Percentiles rank a stretch among this genome's conserved stretches.
Conservation (phyloP, 1,140 invertebrate genomes). For the Scaptodrosophila lebanonensis region DNA sequence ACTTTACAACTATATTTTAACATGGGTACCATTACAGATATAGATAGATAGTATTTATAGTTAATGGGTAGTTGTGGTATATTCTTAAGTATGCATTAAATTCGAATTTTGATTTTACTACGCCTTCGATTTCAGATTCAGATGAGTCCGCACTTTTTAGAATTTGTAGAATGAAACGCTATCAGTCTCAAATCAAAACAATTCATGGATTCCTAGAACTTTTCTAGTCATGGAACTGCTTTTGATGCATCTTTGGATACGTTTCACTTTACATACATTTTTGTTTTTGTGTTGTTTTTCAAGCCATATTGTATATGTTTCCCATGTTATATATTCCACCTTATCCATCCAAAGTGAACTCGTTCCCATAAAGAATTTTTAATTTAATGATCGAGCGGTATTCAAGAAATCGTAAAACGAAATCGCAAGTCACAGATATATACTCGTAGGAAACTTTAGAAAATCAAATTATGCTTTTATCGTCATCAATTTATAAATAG, state of each 20-base stretch:
- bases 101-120: constrained; percentile 76
- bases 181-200: constrained; percentile 72
- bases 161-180: constrained; percentile 59
- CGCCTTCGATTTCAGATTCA: constrained; percentile 33
- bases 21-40: constrained; percentile 15
- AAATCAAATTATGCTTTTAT: constrained; percentile 68
- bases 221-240: constrained; percentile 47
- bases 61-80: constrained; percentile 25
- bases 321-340: too few relatives aligned
- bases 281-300: constrained; percentile 24
- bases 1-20: constrained; percentile 57
- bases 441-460: constrained; percentile 33
- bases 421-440: not conserved
- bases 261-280: constrained; percentile 43
- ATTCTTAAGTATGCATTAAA: constrained; percentile 62
- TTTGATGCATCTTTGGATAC: constrained; percentile 75
- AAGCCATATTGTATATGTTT: constrained; percentile 20
- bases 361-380: too few relatives aligned
- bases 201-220: constrained; percentile 11
- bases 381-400: too few relatives aligned
- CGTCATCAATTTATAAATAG: constrained; percentile 57
- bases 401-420: not conserved
- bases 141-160: constrained; percentile 12
- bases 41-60: constrained; percentile 41
- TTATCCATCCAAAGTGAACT: too few relatives aligned